These are phyloP conservation scores for Threskiornis aethiopicus DNA, from an alignment of 2,797 vertebrate species.

Conservation along the genomic window DNA sequence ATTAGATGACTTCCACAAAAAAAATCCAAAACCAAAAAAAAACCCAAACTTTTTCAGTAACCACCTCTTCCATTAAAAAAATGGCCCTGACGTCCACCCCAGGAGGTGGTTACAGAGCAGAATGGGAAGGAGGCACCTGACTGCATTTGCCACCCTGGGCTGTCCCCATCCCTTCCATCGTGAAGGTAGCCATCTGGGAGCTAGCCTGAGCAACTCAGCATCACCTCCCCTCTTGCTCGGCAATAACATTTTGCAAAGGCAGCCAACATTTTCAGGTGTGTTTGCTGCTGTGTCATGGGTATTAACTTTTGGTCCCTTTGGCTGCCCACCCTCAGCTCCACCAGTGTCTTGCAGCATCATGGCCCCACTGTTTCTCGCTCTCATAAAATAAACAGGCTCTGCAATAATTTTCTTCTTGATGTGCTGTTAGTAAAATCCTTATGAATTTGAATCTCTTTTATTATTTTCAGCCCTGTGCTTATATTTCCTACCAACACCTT, in stretches of 20 bases:
- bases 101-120: not conserved
- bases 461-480: slow-evolving; percentile 23
- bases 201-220: fast-evolving
- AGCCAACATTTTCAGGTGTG: not conserved
- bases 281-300: not conserved
- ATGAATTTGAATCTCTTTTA: not conserved
- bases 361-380: not conserved
- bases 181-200: not conserved
- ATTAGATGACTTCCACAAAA: not conserved
- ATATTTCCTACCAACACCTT: not conserved
- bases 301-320: not conserved
- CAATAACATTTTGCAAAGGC: not conserved
- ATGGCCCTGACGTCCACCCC: fast-evolving
- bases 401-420: not conserved
- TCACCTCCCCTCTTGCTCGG: not conserved
- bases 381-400: not conserved
- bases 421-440: not conserved
- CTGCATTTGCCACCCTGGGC: not conserved
- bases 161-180: not conserved
- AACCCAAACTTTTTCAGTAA: not conserved
- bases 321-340: not conserved
- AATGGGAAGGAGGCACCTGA: not conserved
- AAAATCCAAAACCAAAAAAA: no score
- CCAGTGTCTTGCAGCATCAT: not conserved
- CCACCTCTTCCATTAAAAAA: not conserved